Percentiles rank a stretch among this genome's conserved stretches.
Evolutionary conservation across 2,797 vertebrate species (phyloP).

Genomic region (Galago senegalensis): DNA sequence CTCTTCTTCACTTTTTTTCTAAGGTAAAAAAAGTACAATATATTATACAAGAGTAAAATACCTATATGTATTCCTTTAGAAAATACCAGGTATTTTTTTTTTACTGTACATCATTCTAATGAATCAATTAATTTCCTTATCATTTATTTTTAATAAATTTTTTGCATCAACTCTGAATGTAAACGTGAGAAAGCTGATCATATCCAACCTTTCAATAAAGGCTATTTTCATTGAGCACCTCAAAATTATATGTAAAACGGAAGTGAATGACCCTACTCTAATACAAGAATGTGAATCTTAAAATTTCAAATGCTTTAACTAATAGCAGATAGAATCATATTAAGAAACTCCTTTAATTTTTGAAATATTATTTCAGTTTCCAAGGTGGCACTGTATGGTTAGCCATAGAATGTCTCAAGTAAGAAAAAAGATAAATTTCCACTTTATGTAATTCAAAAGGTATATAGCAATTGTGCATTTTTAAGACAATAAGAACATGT

Average conservation of each 20-base stretch:
- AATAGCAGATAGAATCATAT: neutral
- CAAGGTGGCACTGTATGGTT: neutral
- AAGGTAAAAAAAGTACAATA: neutral
- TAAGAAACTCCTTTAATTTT: neutral
- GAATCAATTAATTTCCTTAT: neutral
- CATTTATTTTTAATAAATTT: neutral
- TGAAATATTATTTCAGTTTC: neutral
- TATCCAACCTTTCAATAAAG: neutral
- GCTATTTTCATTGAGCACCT: neutral
- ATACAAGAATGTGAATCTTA: neutral
- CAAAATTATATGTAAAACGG: neutral
- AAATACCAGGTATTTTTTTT: neutral
- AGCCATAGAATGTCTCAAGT: neutral
- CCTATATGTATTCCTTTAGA: neutral
- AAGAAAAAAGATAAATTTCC: neutral
- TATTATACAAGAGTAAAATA: neutral
- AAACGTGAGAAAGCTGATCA: neutral
- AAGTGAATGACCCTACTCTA: neutral
- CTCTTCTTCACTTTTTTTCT: neutral
- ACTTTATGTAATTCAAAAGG: neutral
- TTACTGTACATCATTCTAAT: neutral
- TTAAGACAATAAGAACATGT: neutral
- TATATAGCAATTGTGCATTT: neutral
- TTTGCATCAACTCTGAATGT: neutral
- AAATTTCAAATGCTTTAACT: neutral